Base-by-base conservation (phyloP, 1,140 invertebrate genomes). In the Drosophila nannoptera region DNA sequence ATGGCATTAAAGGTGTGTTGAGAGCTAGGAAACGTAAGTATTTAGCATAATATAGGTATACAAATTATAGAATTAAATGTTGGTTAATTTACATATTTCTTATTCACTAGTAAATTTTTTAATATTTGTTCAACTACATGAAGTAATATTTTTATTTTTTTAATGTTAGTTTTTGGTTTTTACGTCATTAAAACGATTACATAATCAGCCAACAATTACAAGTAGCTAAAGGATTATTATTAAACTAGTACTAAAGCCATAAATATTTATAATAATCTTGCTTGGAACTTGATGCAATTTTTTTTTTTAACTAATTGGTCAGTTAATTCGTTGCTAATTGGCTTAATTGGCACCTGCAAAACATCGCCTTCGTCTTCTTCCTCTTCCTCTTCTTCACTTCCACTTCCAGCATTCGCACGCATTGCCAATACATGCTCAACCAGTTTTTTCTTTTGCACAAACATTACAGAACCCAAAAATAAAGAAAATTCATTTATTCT, bases 291-390 rank as follows among this genome's bases (percentile, higher is more conserved):
- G 29, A 58, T 66, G 69, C 38, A 32, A 36, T 11, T 65, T 46
- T 8, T 43, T 53, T 66, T 67, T n/a, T 36, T 36, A 60, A 63
- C 33, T 75, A 63, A 33, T 74, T 68, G 40, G 11, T 52, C 52
- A 53, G 49, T 52, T 62, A 49, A 45, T 40, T 54, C 38, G 29
- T 38, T 43, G 2, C 12, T 43, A 14, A 43, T 14, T 7, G 7
- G 40, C 14, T 67, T 45, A 62, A 59, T 60, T 69, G 65, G 84
- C 80, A 88, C 87, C 87, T 88, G 87, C 75, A 88, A 74, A 67
- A 88, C 75, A 67, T 88, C 87, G 48, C 87, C 87, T 60, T 87
- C 83, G 69, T 88, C 87, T 73, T 88, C 87, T 63, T 88, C 86
- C 59, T 88, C 87, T 7, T 87, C 87, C 2, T 84, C 80, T 16